Base-by-base conservation (phyloP, 2,888 invertebrate species). In the Agriotes lineatus region DNA sequence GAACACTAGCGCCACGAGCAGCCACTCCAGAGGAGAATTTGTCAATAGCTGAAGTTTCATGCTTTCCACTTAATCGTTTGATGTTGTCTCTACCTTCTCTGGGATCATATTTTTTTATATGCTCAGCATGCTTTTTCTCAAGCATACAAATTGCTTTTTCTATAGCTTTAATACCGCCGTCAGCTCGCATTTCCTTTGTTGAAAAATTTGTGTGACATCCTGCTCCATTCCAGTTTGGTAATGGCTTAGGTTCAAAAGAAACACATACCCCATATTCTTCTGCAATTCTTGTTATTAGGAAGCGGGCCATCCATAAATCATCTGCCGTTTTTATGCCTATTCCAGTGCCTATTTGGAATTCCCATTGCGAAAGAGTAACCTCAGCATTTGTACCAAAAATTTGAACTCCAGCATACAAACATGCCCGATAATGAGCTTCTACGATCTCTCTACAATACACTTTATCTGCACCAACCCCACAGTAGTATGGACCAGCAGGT, bases 181-280 rank as follows among this genome's bases (percentile, higher is more conserved):
- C 89, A 1, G 89, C 87, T 52, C 97, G 88, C 96, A 96, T 97
- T 10, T 85, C 86, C 76, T 91, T 90, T 0, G 96, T 95, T 65
- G 96, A 96, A 86, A 96, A 96, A 83, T 96, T 97, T 60, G 93
- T 92, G 82, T 97, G 96, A 75, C 94, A 94, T 0, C 96, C 95
- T 57, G 90, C 85, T 45, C 90, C 90, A 71, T 86, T 86, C 86
- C 87, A 87, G 73, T 86, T 83, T 16, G 70, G 73, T 67, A 85
- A 81, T 4, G 85, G 83, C 71, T 88, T 89, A 0, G 90, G 89
- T 74, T 89, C 87, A 48, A 89, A 85, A 0, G 88, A 85, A 0
- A 89, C 86, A 1, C 84, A 83, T 7, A 90, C 84, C 10, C 89
- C 89, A 74, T 85, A 90, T 70, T 90, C 89, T 78, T 90, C 90